Evolutionary conservation across 2,797 vertebrate genomes (phyloP).

Genomic region (Anguilla marmorata): DNA sequence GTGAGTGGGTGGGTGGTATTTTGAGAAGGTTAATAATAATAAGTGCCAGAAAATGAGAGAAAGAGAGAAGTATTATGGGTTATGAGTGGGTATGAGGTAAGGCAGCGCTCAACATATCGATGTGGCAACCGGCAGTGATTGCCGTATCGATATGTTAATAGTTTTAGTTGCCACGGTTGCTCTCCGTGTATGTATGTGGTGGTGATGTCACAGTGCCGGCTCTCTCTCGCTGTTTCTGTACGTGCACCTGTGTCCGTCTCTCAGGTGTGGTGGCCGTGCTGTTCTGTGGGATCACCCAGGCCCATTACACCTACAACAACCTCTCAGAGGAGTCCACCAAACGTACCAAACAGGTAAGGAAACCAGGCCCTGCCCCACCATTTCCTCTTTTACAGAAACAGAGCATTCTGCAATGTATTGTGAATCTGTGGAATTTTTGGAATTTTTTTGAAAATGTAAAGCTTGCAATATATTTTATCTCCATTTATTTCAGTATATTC

Average conservation of each 20-base stretch:
- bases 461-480: no score
- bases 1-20: rapidly evolving
- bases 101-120: background rate
- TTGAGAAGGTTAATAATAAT: background rate
- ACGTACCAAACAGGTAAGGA: slow-evolving; percentile 90
- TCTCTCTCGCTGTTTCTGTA: background rate
- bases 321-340: slow-evolving; percentile 90
- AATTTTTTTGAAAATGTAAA: background rate
- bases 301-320: slow-evolving; percentile 96
- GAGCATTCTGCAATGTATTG: background rate
- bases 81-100: background rate
- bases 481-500: no score
- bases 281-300: slow-evolving; percentile 97
- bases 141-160: background rate
- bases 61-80: background rate
- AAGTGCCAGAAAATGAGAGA: background rate
- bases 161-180: background rate
- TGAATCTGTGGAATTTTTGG: background rate
- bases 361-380: background rate
- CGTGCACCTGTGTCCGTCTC: slow-evolving; percentile 15
- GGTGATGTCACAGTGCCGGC: background rate
- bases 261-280: slow-evolving; percentile 95
- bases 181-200: background rate
- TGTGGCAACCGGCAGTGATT: background rate
- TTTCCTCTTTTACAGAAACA: background rate